Evolutionary conservation across 1,140 invertebrate species (phyloP).

Genomic region (Hirudo medicinalis): DNA sequence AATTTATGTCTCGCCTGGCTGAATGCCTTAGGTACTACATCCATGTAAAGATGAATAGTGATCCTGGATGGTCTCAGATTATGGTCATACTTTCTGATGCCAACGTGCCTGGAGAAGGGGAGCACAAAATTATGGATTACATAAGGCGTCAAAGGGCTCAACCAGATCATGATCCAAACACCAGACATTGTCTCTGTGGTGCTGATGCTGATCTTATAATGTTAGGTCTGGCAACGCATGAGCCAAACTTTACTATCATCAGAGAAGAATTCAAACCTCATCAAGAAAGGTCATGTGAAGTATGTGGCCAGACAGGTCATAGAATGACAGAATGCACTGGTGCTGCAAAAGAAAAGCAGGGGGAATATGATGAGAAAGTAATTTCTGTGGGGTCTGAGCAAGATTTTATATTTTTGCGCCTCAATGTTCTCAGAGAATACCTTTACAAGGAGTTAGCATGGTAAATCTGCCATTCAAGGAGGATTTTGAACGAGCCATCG

Average conservation of each 20-base stretch:
- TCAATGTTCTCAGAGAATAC: conserved; percentile 88
- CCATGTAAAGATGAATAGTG: conserved; percentile 80
- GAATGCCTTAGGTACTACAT: conserved; percentile 90
- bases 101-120: conserved; percentile 94
- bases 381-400: conserved; percentile 28
- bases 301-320: conserved; percentile 86
- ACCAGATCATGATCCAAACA: conserved; percentile 92
- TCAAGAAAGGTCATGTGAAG: conserved; percentile 83
- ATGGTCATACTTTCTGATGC: conserved; percentile 93
- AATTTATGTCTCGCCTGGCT: conserved; percentile 90
- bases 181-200: conserved; percentile 89
- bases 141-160: conserved; percentile 87
- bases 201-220: conserved; percentile 81
- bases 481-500: conserved; percentile 48
- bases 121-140: conserved; percentile 99
- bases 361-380: conserved; percentile 30
- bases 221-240: conserved; percentile 93
- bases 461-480: conserved; percentile 68
- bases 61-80: conserved; percentile 85
- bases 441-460: conserved; percentile 81
- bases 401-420: conserved; percentile 49
- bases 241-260: conserved; percentile 82
- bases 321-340: conserved; percentile 90
- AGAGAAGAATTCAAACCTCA: conserved; percentile 97
- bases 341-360: conserved; percentile 41